phyloP scores from a whole-genome alignment of 2,797 vertebrate genomes.

The Argyrosomus regius region DNA sequence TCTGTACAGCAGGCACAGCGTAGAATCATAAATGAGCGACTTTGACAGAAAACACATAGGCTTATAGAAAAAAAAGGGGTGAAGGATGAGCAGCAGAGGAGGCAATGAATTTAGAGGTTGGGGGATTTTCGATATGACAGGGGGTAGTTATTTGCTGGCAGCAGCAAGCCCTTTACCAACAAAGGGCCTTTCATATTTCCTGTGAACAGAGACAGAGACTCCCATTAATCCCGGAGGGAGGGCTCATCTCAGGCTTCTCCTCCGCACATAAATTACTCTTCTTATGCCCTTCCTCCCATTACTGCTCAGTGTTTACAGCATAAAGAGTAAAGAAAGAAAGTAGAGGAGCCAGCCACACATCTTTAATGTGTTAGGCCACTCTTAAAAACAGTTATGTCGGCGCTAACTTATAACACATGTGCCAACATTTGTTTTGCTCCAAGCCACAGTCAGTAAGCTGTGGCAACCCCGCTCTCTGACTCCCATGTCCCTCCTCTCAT shows the following conservation, averaged over 20 bases:
- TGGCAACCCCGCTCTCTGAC: constrained; percentile 42
- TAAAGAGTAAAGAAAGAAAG: constrained; percentile 62
- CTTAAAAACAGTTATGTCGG: constrained; percentile 78
- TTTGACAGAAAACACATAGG: constrained; percentile 82
- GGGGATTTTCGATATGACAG: constrained; percentile 84
- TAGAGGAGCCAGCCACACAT: constrained; percentile 72
- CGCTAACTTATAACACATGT: constrained; percentile 80
- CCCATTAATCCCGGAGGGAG: constrained; percentile 84
- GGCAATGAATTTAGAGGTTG: constrained; percentile 84
- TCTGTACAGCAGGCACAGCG: constrained; percentile 65
- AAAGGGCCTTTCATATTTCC: constrained; percentile 87
- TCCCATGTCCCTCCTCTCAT: constrained; percentile 42
- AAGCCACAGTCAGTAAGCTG: constrained; percentile 63
- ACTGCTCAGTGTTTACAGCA: constrained; percentile 78
- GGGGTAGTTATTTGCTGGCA: constrained; percentile 85
- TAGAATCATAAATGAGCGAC: constrained; percentile 81
- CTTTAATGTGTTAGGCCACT: constrained; percentile 83
- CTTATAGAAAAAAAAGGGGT: constrained; percentile 65
- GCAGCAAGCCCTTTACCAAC: constrained; percentile 82
- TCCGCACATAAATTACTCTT: constrained; percentile 85
- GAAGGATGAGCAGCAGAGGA: constrained; percentile 81
- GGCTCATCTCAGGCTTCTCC: constrained; percentile 82
- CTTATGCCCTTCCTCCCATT: constrained; percentile 80
- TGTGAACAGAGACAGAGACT: constrained; percentile 85
- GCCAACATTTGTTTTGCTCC: constrained; percentile 83